Evolutionary conservation across 2,113 vertebrate species (phyloP).

Genomic region (Lamprologus callipterus): DNA sequence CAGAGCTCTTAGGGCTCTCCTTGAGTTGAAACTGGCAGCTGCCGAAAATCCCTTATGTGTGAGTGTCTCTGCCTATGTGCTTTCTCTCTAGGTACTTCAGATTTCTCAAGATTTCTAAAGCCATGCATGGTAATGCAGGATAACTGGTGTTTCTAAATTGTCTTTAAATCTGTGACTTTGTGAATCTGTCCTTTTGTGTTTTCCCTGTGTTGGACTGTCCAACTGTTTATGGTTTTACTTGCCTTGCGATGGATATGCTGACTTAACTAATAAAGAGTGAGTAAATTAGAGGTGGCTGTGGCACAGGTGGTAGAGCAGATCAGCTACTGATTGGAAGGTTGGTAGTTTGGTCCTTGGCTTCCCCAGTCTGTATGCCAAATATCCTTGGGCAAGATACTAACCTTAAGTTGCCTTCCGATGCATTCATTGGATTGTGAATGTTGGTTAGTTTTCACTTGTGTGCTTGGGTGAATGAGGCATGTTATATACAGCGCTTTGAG

Average conservation of each 20-base stretch:
- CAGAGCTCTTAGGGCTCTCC: not conserved
- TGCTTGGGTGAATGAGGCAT: not conserved
- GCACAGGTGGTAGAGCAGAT: not conserved
- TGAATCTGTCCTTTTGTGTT: not conserved
- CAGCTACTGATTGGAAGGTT: not conserved
- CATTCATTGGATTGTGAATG: not conserved
- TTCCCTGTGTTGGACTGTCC: not conserved
- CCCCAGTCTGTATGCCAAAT: not conserved
- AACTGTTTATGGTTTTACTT: not conserved
- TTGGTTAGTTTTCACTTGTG: not conserved
- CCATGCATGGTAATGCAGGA: not conserved
- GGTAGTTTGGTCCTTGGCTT: not conserved
- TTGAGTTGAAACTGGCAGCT: not conserved
- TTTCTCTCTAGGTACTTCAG: not conserved
- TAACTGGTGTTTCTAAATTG: not conserved
- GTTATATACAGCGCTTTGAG: not conserved
- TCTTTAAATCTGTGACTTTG: not conserved
- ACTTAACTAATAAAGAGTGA: not conserved
- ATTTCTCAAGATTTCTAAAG: not conserved
- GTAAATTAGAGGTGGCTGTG: not conserved
- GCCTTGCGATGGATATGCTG: not conserved
- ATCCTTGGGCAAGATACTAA: not conserved
- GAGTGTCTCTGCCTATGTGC: not conserved
- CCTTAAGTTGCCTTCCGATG: not conserved
- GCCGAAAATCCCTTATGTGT: not conserved